Conservation (phyloP, 2,888 invertebrate species). For the Candidula unifasciata region DNA sequence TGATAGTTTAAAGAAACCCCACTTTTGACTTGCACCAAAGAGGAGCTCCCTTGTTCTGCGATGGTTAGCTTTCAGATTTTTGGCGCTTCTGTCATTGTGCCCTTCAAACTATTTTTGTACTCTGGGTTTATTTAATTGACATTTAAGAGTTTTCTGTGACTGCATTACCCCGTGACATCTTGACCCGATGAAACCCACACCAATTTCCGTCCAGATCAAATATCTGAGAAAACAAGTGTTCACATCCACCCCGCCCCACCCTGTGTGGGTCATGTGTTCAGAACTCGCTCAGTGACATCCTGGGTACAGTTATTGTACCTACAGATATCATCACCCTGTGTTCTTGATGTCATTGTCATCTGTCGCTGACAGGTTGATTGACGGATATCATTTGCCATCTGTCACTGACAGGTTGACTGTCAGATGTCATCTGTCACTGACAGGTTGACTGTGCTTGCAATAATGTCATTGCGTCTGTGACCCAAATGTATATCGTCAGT, state of each 20-base stretch:
- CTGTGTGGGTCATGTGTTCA: conserved; percentile 11
- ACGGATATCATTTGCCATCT: neutral
- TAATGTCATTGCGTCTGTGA: no score
- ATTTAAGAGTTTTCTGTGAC: neutral
- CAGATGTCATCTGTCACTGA: no score
- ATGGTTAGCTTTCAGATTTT: neutral
- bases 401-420: no score
- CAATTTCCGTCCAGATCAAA: conserved; percentile 13
- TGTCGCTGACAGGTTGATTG: neutral
- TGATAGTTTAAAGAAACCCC: no score
- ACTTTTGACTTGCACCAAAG: no score
- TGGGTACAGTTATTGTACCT: neutral
- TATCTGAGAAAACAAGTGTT: conserved; percentile 12
- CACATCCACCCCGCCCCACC: neutral
- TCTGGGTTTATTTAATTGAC: neutral
- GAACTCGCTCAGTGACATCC: conserved; percentile 9
- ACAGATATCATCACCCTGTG: neutral
- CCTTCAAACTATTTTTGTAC: neutral
- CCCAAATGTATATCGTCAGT: no score
- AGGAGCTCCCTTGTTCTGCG: no score
- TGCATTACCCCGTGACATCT: neutral
- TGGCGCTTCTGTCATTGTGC: neutral
- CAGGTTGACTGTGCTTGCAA: no score
- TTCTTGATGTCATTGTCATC: neutral
- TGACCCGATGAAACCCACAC: neutral